Evolutionary conservation across 2,888 invertebrate genomes (phyloP).

Genomic region (Hyalella azteca): DNA sequence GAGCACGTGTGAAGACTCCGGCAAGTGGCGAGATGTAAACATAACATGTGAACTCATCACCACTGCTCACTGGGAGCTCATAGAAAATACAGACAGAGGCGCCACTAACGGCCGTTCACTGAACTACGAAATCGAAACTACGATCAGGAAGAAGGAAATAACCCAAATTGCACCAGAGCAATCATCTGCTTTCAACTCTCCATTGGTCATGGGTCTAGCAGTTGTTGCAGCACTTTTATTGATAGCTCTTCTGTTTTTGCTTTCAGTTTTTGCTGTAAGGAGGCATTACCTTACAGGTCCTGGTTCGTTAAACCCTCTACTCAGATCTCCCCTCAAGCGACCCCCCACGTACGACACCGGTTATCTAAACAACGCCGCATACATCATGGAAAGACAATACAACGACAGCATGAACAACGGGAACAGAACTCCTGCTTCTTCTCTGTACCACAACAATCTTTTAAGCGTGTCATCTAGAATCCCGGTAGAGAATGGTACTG

Average conservation of each 20-base stretch:
- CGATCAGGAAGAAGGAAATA: slow-evolving; percentile 15
- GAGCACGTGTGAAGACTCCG: slow-evolving; percentile 59
- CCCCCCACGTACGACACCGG: slow-evolving; percentile 31
- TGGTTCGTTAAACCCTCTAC: slow-evolving; percentile 1
- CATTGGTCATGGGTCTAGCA: slow-evolving; percentile 38
- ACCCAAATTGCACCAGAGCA: slow-evolving; percentile 3
- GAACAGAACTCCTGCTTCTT: slow-evolving; percentile 14
- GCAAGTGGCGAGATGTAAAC: slow-evolving; percentile 59
- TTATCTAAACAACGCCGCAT: neutral
- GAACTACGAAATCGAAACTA: slow-evolving; percentile 18
- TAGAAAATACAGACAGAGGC: slow-evolving; percentile 46
- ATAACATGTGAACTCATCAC: slow-evolving; percentile 57
- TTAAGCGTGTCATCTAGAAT: neutral
- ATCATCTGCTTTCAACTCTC: slow-evolving; percentile 39
- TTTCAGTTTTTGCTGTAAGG: slow-evolving; percentile 13
- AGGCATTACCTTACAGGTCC: slow-evolving; percentile 20
- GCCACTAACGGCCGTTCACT: slow-evolving; percentile 49
- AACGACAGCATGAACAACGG: slow-evolving; percentile 38
- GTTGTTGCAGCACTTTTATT: slow-evolving; percentile 20
- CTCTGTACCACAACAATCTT: slow-evolving; percentile 28
- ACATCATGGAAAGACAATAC: neutral
- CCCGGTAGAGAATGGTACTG: neutral
- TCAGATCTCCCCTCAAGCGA: slow-evolving; percentile 11
- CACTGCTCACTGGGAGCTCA: slow-evolving; percentile 38
- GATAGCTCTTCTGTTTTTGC: slow-evolving; percentile 25